A percentile compares a stretch with the other conserved stretches of the same genome.
These are phyloP conservation scores for Barbus barbus DNA, from an alignment of 2,113 vertebrate genomes.

Conservation along the genomic window DNA sequence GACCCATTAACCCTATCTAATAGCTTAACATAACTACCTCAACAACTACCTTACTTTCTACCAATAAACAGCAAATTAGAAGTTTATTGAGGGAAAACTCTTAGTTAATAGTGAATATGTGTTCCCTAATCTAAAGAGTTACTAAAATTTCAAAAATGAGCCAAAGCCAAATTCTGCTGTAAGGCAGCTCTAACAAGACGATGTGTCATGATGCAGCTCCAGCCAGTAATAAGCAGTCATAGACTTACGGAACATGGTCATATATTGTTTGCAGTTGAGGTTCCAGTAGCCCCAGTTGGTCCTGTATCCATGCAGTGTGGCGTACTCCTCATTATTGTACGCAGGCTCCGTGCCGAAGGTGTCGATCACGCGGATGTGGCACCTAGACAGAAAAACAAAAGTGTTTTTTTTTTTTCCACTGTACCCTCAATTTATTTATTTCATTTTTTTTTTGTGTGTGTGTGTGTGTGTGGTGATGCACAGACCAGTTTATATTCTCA, in stretches of 20 bases:
- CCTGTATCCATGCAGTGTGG: slow-evolving; percentile 89
- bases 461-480: not conserved
- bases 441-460: not conserved
- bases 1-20: too few species aligned
- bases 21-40: too few species aligned
- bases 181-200: not conserved
- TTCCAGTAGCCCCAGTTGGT: slow-evolving; percentile 99
- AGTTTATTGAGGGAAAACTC: too few species aligned
- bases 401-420: not conserved
- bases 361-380: slow-evolving; percentile 93
- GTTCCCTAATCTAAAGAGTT: too few species aligned
- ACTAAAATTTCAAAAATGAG: too few species aligned
- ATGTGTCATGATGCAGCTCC: not conserved
- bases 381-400: slow-evolving; percentile 73
- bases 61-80: too few species aligned
- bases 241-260: slow-evolving; percentile 98
- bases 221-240: not conserved
- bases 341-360: slow-evolving; percentile 95
- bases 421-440: too few species aligned
- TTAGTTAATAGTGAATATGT: too few species aligned
- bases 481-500: not conserved
- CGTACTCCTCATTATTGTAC: slow-evolving; percentile 96
- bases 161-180: not conserved
- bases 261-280: slow-evolving; percentile 92
- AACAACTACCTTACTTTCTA: too few species aligned